Base-by-base conservation (phyloP, 1,140 invertebrate genomes). In the Zaprionus tsacasi region DNA sequence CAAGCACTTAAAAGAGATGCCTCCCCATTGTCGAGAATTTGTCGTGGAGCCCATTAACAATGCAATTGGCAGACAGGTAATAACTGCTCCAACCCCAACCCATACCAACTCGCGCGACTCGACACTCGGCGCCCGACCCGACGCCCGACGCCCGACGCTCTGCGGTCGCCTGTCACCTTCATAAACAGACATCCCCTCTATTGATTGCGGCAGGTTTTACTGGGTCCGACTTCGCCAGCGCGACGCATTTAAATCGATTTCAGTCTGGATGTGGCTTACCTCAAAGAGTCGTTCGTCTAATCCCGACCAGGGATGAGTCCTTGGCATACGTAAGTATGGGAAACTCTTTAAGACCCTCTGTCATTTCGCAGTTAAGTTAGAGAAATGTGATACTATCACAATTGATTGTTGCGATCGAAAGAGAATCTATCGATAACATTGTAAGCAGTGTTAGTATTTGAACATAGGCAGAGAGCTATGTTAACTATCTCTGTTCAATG, bases 61-160 rank as follows among this genome's bases (percentile, higher is more conserved):
- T 78, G 60, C 60, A 76, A 72, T 57, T 70, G 67, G 15, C 72
- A 87, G 72, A 76, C 73, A 82, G 80, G 76, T 87, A 73, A 88
- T 87, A 80, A 79, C 63, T 82, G 75, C 58, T 50, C 48, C 72
- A 76, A 70, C 63, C 48, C 27, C 15, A 33, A 8, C 52, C 7
- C n/a, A 45, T 33, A 35, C 8, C 15, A 59, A 12, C 10, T 56
- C 17, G 7, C 33, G 36, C 7, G 21, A 8, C 36, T 15, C 25
- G 30, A 3, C 56, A 33, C 58, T 59, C 2, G 57, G 58, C 52
- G 45, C 36, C 1, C 56, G 40, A n/a, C 58, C 58, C 2, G 57
- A 65, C 52, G 45, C 36, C n/a, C n/a, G n/a, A 3, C 56, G 40
- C 58, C 58, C 2, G 57, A 65, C 52, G 45, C 36, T 1, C 6